phyloP scores from a whole-genome alignment of 2,888 invertebrate species.

The Torymus aiolomorphi region DNA sequence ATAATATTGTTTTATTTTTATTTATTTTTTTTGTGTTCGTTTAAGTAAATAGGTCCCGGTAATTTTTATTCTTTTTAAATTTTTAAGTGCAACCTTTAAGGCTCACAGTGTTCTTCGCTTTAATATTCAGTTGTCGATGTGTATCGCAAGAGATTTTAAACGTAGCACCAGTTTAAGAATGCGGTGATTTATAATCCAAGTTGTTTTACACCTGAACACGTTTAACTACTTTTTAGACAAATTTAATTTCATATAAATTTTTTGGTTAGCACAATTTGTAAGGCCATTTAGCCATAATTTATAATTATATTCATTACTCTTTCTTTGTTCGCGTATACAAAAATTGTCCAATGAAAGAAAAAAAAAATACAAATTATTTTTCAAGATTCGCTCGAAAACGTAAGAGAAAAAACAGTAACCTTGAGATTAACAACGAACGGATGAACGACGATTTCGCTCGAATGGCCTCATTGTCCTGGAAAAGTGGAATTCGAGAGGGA shows the following conservation, averaged over 20 bases:
- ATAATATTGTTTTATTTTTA: constrained; percentile 27
- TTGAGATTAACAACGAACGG: no score
- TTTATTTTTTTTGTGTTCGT: constrained; percentile 12
- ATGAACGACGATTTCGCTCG: no score
- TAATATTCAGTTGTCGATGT: background rate
- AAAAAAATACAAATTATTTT: no score
- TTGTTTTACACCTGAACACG: background rate
- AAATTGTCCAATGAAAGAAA: no score
- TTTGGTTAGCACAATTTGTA: no score
- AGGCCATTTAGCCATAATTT: no score
- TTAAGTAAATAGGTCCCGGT: constrained; percentile 46
- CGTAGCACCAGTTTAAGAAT: constrained; percentile 2
- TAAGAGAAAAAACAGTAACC: no score
- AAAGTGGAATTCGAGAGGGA: constrained; percentile 8
- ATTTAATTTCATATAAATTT: background rate
- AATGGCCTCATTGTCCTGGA: background rate
- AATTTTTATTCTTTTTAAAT: constrained; percentile 25
- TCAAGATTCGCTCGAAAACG: no score
- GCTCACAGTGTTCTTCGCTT: background rate
- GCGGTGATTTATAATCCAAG: background rate
- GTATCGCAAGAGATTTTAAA: constrained; percentile 3
- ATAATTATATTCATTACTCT: no score
- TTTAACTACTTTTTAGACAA: constrained; percentile 10
- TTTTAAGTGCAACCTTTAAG: constrained; percentile 12
- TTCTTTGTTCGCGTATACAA: no score